Evolutionary conservation across 2,888 invertebrate genomes (phyloP), one percentile per base, ranked within the genome.

Genomic region (Drosophila rellima): DNA sequence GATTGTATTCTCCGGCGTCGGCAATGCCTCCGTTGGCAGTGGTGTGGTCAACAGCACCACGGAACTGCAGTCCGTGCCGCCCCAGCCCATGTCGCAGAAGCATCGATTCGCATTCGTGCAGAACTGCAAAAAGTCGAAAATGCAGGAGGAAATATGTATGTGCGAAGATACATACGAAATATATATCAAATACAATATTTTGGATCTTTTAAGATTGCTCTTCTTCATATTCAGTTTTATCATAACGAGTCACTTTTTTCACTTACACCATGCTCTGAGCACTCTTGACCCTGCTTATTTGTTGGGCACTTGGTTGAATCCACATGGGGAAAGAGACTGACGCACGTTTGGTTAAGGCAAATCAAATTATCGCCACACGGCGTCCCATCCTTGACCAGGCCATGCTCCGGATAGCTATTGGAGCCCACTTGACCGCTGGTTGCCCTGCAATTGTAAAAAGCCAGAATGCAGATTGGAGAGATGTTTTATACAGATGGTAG

Each of bases 231-330:
- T 26, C 31, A 18, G 3, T 3, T 15, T 31, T 17, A 52, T 31
- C 15, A 42, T 44, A 0, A 17, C 33, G 5, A 26, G 11, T 2
- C 15, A 35, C 8, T 33, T 60, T 17, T 5, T 52, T 15, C 40
- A 95, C 97, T 96, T 93, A 98, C 99, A 94, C 99, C 99, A 93
- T 96, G 96, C 71, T 97, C 97, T 64, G 98, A 98, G 93, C 99
- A 99, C 92, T 98, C 97, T 86, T 95, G 94, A 90, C 96, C 96
- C 92, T 96, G 95, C 92, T 96, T 96, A 92, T 97, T 98, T 78
- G 95, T 96, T 70, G 98, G 98, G 93, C 99, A 99, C 92, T 96
- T 96, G 79, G 95, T 96, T 93, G 96, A 96, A 93, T 96, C 97
- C 79, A 97, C 95, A 93, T 95, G 95, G 17, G 96, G 96, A 93